Percentiles rank a stretch among this genome's conserved stretches.
phyloP scores from a whole-genome alignment of 2,797 vertebrate species.

The Pseudochirops cupreus region DNA sequence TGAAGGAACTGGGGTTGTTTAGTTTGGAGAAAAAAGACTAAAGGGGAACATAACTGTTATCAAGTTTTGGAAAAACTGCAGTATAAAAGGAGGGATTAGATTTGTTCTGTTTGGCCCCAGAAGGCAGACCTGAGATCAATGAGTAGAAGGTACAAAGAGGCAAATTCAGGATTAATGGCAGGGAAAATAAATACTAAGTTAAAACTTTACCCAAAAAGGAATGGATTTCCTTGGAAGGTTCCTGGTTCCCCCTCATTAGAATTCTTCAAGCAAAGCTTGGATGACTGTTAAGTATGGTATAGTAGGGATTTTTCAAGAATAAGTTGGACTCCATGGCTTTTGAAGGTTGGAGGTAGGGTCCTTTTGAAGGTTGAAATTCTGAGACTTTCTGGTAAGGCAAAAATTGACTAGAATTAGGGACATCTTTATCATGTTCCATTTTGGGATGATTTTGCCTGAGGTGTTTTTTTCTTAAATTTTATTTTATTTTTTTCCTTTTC shows the following conservation, averaged over 20 bases:
- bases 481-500: conserved; percentile 56
- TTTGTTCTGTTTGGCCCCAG: background rate
- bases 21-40: background rate
- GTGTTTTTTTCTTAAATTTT: conserved; percentile 49
- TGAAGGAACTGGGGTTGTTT: background rate
- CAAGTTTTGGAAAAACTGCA: background rate
- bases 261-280: background rate
- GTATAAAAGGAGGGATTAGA: background rate
- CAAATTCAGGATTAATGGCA: background rate
- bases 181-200: background rate
- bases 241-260: background rate
- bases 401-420: conserved; percentile 42
- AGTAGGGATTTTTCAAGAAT: background rate
- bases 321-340: background rate
- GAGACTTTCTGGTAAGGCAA: background rate
- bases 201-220: background rate
- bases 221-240: background rate
- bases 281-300: background rate
- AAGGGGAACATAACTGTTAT: background rate
- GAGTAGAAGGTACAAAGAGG: background rate
- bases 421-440: conserved; percentile 50
- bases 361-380: background rate
- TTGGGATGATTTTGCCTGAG: conserved; percentile 55
- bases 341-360: background rate
- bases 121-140: background rate